Conservation (phyloP, 1,140 invertebrate genomes). For the Yoshiicerus persimilis region DNA sequence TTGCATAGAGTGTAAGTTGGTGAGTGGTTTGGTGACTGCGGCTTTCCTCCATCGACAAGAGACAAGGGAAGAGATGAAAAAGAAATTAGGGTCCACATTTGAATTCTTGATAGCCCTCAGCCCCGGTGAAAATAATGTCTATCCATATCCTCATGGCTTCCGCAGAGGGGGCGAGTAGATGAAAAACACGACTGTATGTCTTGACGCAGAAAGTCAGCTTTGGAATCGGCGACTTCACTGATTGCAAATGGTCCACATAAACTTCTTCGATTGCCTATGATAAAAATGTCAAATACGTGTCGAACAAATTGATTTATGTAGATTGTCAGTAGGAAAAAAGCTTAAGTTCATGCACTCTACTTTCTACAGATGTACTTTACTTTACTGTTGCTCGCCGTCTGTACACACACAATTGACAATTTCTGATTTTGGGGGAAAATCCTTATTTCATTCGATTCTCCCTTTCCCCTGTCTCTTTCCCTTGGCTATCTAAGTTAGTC, state of each 20-base stretch:
- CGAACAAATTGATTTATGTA: conserved; percentile 47
- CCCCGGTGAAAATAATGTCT: conserved; percentile 89
- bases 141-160: conserved; percentile 97
- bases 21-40: not conserved
- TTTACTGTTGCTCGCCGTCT: not conserved
- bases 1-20: not conserved
- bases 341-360: conserved; percentile 11
- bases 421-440: not conserved
- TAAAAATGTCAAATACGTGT: conserved; percentile 41
- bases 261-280: conserved; percentile 92
- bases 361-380: not conserved
- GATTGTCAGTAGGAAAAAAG: conserved; percentile 22
- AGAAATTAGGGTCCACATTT: conserved; percentile 54
- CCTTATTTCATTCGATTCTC: not conserved
- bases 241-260: conserved; percentile 91
- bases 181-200: conserved; percentile 83
- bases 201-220: conserved; percentile 95
- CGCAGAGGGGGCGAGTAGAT: conserved; percentile 87
- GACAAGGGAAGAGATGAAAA: conserved; percentile 18
- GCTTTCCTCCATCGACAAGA: not conserved
- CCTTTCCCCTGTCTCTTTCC: not conserved
- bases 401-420: conserved; percentile 6
- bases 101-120: conserved; percentile 79
- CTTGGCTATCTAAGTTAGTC: not conserved
- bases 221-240: conserved; percentile 86